Percentiles rank a stretch among this genome's conserved stretches.
Conservation (phyloP, 2,888 invertebrate species). For the Thumatha senex region DNA sequence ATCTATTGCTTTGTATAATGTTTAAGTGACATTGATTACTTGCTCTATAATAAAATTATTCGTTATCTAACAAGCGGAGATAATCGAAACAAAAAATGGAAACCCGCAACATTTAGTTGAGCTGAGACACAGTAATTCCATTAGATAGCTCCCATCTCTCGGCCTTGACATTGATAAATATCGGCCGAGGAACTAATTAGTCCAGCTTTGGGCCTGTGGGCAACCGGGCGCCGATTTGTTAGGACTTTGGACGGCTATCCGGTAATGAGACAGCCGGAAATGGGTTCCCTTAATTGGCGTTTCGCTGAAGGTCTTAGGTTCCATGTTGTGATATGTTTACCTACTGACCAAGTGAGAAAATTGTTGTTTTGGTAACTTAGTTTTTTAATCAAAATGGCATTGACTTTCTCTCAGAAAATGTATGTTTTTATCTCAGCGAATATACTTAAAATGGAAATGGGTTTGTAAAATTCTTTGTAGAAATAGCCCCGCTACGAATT, state of each 20-base stretch:
- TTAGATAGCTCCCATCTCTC: not conserved
- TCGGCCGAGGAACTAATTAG: constrained; percentile 20
- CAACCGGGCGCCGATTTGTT: constrained; percentile 7
- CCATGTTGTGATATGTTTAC: not conserved
- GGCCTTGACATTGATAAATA: constrained; percentile 21
- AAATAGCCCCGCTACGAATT: no score
- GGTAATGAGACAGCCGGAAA: constrained; percentile 3
- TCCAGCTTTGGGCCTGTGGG: constrained; percentile 13
- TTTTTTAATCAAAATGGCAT: no score
- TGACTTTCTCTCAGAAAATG: no score
- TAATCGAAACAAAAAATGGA: no score
- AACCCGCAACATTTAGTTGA: no score
- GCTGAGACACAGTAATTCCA: not conserved
- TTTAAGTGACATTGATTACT: no score
- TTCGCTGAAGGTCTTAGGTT: not conserved
- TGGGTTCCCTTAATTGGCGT: not conserved
- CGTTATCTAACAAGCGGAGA: no score
- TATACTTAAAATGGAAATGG: no score
- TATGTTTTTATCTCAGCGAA: no score
- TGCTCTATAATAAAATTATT: no score
- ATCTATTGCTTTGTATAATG: no score
- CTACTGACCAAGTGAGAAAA: not conserved
- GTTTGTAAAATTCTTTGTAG: no score
- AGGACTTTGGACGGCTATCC: constrained; percentile 4
- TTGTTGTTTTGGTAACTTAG: not conserved